A percentile compares a stretch with the other conserved stretches of the same genome.
phyloP scores from a whole-genome alignment of 2,888 invertebrate species.

The Trimorus sp. region DNA sequence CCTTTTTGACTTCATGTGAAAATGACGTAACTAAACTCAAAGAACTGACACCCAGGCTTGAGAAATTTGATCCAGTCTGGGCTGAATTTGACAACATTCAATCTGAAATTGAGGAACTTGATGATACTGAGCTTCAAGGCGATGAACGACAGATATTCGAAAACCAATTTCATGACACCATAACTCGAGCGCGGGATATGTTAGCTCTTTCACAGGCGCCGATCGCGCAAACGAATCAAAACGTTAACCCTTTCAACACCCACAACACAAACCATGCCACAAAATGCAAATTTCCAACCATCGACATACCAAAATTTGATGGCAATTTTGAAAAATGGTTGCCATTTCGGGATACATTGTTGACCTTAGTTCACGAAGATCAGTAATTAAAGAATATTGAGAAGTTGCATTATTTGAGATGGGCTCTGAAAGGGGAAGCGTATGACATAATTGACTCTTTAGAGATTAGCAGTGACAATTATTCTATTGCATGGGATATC shows the following conservation, averaged over 20 bases:
- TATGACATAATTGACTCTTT: slow-evolving; percentile 1
- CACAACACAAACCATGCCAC: background rate
- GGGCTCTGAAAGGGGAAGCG: slow-evolving; percentile 16
- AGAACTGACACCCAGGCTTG: background rate
- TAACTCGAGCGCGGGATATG: background rate
- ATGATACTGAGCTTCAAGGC: background rate
- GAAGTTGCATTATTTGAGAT: slow-evolving; percentile 14
- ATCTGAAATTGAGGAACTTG: background rate
- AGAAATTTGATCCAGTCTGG: background rate
- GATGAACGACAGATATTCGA: background rate
- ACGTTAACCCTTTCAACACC: background rate
- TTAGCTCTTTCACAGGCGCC: background rate
- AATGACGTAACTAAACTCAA: background rate
- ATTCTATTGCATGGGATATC: background rate
- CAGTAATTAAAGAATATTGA: background rate
- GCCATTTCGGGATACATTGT: slow-evolving; percentile 27
- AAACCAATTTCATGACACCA: background rate
- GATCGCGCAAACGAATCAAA: background rate
- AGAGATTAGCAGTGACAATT: slow-evolving; percentile 6
- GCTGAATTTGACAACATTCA: background rate
- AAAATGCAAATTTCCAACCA: slow-evolving; percentile 14
- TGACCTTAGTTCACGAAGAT: slow-evolving; percentile 16
- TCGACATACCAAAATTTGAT: slow-evolving; percentile 15
- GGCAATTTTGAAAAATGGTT: slow-evolving; percentile 11
- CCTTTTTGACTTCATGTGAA: background rate